Evolutionary conservation across 2,113 vertebrate genomes (phyloP).

Genomic region (Periophthalmodon schlosseri): DNA sequence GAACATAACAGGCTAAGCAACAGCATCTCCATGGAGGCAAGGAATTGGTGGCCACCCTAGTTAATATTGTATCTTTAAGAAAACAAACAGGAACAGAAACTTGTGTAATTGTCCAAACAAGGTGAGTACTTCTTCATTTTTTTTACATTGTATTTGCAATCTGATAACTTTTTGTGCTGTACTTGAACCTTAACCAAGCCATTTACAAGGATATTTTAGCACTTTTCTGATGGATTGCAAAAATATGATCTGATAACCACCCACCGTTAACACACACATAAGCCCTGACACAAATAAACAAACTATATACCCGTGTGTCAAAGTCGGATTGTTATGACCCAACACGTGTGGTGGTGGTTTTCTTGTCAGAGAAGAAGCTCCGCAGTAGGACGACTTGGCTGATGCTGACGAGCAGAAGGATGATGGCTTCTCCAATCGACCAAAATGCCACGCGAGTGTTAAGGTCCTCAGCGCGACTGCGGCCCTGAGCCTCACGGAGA

Average conservation of each 20-base stretch:
- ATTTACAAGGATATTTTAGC: not conserved
- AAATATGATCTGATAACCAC: not conserved
- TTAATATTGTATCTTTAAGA: not conserved
- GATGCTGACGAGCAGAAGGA: conserved; percentile 96
- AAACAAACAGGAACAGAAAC: not conserved
- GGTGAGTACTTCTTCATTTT: not conserved
- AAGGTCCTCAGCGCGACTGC: conserved; percentile 95
- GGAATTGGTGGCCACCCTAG: too few species aligned
- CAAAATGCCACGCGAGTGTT: conserved; percentile 97
- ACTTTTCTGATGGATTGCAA: not conserved
- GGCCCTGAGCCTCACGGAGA: conserved; percentile 92
- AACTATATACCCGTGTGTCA: conserved; percentile 22
- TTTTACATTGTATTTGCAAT: not conserved
- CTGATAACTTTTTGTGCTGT: not conserved
- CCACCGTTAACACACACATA: conserved; percentile 35
- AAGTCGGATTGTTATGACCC: conserved; percentile 84
- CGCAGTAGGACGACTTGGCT: conserved; percentile 97
- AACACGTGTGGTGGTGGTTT: conserved; percentile 94
- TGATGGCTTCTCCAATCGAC: conserved; percentile 96
- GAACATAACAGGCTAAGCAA: too few species aligned
- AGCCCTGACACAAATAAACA: conserved; percentile 22
- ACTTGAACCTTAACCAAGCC: not conserved
- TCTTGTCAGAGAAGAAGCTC: conserved; percentile 98
- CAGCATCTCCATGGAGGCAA: too few species aligned
- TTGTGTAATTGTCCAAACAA: not conserved